phyloP scores from a whole-genome alignment of 2,797 vertebrate genomes.

The Sebastiscus tertius region DNA sequence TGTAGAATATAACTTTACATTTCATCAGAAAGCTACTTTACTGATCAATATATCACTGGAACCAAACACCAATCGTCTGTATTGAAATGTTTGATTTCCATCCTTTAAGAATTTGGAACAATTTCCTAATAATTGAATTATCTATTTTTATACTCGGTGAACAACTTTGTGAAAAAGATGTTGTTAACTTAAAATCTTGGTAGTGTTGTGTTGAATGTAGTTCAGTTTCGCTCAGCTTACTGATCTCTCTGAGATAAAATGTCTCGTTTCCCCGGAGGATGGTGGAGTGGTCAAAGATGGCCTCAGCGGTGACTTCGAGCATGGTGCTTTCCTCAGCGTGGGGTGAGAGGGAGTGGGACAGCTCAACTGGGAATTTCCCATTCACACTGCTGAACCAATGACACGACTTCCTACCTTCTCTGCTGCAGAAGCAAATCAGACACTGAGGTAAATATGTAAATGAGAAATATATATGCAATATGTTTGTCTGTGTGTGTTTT shows the following conservation, averaged over 20 bases:
- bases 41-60: not conserved
- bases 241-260: slow-evolving; percentile 82
- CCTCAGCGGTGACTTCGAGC: slow-evolving; percentile 75
- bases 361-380: slow-evolving; percentile 58
- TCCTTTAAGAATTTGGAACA: not conserved
- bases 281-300: not conserved
- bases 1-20: not conserved
- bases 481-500: not conserved
- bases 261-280: slow-evolving; percentile 49
- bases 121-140: not conserved
- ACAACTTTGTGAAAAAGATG: not conserved
- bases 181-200: not conserved
- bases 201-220: not conserved
- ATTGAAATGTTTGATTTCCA: not conserved
- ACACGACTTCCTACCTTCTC: slow-evolving; percentile 37
- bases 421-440: slow-evolving; percentile 45
- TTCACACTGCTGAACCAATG: slow-evolving; percentile 47
- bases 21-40: not conserved
- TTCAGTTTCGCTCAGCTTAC: slow-evolving; percentile 54
- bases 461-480: not conserved
- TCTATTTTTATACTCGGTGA: not conserved
- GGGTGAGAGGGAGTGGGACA: slow-evolving; percentile 71
- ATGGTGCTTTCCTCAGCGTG: slow-evolving; percentile 75
- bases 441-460: not conserved
- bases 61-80: not conserved